These are phyloP conservation scores for Numenius phaeopus DNA, from an alignment of 2,797 vertebrate genomes.

Conservation along the genomic window DNA sequence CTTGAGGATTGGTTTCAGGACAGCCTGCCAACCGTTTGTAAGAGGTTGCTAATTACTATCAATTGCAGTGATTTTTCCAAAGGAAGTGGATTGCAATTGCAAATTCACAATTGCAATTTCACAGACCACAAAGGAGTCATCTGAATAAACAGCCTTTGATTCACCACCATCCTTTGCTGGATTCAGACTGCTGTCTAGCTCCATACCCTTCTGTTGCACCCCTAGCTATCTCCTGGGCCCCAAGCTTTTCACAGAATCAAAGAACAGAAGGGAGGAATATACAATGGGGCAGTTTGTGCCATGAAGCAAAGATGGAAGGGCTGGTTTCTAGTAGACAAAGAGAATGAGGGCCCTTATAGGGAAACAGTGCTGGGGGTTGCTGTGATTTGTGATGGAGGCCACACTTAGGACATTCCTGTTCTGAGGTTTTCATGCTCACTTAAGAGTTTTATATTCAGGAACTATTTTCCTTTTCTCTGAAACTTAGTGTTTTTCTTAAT, in stretches of 20 bases:
- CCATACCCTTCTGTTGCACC: background rate
- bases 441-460: background rate
- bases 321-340: fast-evolving
- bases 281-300: background rate
- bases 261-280: background rate
- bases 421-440: background rate
- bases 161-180: background rate
- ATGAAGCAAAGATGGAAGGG: background rate
- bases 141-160: conserved; percentile 4
- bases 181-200: background rate
- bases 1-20: background rate
- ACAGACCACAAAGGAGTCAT: background rate
- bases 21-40: background rate
- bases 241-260: background rate
- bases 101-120: conserved; percentile 1
- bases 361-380: background rate
- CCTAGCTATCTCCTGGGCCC: background rate
- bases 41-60: conserved; percentile 15
- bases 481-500: background rate
- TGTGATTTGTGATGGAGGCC: background rate
- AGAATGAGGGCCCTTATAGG: background rate
- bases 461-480: background rate
- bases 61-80: background rate
- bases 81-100: conserved; percentile 13
- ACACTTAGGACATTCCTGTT: background rate